Base-by-base conservation (phyloP, 2,888 invertebrate species). In the Monochamus alternatus region DNA sequence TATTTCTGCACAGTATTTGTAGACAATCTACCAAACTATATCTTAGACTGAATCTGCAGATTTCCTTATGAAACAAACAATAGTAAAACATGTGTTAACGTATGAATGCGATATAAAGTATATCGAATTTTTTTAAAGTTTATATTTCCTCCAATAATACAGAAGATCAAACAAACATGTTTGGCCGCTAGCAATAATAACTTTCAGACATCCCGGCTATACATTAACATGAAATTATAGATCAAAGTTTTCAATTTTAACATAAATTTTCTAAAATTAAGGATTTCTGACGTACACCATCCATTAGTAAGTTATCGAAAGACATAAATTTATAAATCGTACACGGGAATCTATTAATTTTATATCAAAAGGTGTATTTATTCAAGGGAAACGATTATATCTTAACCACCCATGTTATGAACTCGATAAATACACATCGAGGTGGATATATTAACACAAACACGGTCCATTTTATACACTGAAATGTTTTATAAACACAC, bases 401-500 rank as follows among this genome's bases (percentile, higher is more conserved):
- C 86, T 87, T 85, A 85, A 85, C 84, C 80, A 82, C 82, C 83
- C 78, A 83, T 87, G 86, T 86, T 87, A 87, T 87, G 86, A 87
- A 86, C 84, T 86, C 85, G 83, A 85, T 85, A 87, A 87, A 87
- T 87, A 87, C 85, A 86, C 85, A 84, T 55, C 81, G 81, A 78
- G 82, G 77, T 84, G 86, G 86, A 87, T 86, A 87, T 86, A 86
- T 77, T 87, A 87, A 86, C 86, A 87, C 86, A 86, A 86, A 86
- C 87, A 86, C 77, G 85, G 85, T 82, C 84, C 84, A 85, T 84
- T 86, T 86, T 86, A 84, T 85, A 86, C 83, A 84, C 83, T 87
- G 88, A 87, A 87, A 87, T 88, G 88, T 88, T 88, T 87, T 84
- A 87, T 88, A 88, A 88, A 88, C 87, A 87, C 76, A 83, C 83